Conservation (phyloP, 2,888 invertebrate genomes). For the Taenaris catops region DNA sequence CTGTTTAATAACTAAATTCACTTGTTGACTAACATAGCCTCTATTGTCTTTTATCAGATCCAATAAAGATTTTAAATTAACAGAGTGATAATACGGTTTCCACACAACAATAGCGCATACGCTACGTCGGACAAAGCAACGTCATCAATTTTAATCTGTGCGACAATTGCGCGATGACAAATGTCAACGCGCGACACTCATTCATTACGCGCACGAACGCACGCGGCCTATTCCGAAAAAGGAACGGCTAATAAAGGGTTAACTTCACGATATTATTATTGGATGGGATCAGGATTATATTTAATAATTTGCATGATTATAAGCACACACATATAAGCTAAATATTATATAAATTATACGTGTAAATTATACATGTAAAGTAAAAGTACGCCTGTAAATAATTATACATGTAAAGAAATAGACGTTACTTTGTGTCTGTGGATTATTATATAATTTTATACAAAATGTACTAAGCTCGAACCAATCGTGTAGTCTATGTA, state of each 20-base stretch:
- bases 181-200: conserved; percentile 72
- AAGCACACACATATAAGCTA: too few relatives aligned
- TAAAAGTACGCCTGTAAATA: too few relatives aligned
- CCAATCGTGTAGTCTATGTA: too few relatives aligned
- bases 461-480: too few relatives aligned
- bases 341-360: too few relatives aligned
- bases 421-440: too few relatives aligned
- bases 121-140: conserved; percentile 62
- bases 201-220: conserved; percentile 65
- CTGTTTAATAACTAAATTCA: too few relatives aligned
- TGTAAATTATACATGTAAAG: too few relatives aligned
- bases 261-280: conserved; percentile 50
- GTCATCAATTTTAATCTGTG: conserved; percentile 79
- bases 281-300: conserved; percentile 52
- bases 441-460: too few relatives aligned
- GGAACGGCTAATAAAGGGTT: conserved; percentile 72
- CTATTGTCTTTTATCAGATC: conserved; percentile 11
- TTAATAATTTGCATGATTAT: conserved; percentile 31
- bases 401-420: too few relatives aligned
- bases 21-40: background rate
- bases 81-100: conserved; percentile 47
- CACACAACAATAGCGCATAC: conserved; percentile 50
- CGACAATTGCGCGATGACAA: conserved; percentile 79
- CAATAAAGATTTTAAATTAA: conserved; percentile 39
- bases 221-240: conserved; percentile 54